Evolutionary conservation across 2,797 vertebrate genomes (phyloP).

Genomic region (Synanceia verrucosa): DNA sequence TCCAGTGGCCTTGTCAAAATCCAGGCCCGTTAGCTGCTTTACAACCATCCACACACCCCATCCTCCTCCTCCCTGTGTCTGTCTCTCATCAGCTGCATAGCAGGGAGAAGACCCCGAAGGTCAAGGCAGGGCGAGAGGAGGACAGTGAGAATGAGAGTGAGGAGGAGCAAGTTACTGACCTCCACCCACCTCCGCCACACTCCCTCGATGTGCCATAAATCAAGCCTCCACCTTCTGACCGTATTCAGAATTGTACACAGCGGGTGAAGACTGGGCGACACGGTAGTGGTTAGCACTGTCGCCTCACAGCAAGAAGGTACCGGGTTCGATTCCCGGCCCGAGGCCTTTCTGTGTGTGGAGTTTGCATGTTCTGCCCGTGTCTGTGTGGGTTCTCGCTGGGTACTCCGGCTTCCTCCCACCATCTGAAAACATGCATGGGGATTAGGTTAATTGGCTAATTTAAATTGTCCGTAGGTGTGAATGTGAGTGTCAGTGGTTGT

Average conservation of each 20-base stretch:
- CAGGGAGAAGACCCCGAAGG: slow-evolving; percentile 50
- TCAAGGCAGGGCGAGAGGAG: slow-evolving; percentile 42
- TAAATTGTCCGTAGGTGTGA: too few species aligned
- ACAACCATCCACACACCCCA: slow-evolving; percentile 8
- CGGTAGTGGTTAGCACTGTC: too few species aligned
- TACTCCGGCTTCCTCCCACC: too few species aligned
- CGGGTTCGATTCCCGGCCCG: too few species aligned
- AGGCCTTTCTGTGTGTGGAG: too few species aligned
- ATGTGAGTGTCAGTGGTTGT: too few species aligned
- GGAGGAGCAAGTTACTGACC: slow-evolving; percentile 31
- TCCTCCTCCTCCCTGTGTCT: neutral
- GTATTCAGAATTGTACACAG: slow-evolving; percentile 21
- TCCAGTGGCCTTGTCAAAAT: slow-evolving; percentile 63
- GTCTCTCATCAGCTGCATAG: slow-evolving; percentile 42
- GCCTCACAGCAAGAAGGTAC: too few species aligned
- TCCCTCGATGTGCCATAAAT: slow-evolving; percentile 40
- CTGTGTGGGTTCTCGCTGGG: too few species aligned
- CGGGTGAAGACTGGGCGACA: too few species aligned
- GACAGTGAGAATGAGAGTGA: slow-evolving; percentile 19
- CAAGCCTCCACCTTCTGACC: slow-evolving; percentile 31
- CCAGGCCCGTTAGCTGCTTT: slow-evolving; percentile 40
- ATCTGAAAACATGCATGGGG: too few species aligned
- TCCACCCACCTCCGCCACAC: slow-evolving; percentile 29
- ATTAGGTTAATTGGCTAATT: too few species aligned
- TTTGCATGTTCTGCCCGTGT: too few species aligned